Percentiles rank a stretch among this genome's conserved stretches.
These are phyloP conservation scores for Cyclargus thomasi DNA, from an alignment of 1,140 invertebrate species.

Conservation along the genomic window DNA sequence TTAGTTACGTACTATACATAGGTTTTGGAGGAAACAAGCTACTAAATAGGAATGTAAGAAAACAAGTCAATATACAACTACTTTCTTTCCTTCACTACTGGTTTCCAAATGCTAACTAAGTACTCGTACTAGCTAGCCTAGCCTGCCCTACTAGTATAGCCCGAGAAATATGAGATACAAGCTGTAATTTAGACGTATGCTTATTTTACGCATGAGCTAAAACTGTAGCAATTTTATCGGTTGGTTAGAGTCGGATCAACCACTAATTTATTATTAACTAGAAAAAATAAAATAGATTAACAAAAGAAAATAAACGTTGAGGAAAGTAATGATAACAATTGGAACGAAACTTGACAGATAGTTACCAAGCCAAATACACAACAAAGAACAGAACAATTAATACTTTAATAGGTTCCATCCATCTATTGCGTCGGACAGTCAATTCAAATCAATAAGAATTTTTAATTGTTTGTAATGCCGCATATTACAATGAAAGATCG, in stretches of 20 bases:
- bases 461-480: neutral
- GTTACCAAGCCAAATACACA: slow-evolving; percentile 28
- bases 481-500: neutral
- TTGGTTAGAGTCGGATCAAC: neutral
- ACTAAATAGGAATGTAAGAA: neutral
- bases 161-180: neutral
- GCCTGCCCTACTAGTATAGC: neutral
- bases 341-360: neutral
- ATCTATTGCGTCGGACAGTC: neutral
- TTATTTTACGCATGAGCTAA: slow-evolving; percentile 1
- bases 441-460: neutral
- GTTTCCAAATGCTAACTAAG: neutral
- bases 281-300: too few species aligned
- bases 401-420: slow-evolving; percentile 12
- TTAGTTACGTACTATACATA: neutral
- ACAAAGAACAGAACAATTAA: slow-evolving; percentile 24
- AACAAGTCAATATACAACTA: neutral
- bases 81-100: neutral
- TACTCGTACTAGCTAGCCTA: too few species aligned
- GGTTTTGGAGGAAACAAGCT: neutral
- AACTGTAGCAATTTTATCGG: neutral
- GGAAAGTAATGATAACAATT: too few species aligned
- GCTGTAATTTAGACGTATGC: neutral
- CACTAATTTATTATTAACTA: too few species aligned
- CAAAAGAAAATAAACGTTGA: neutral